phyloP scores from a whole-genome alignment of 2,888 invertebrate species.

The Orchestes rusci region DNA sequence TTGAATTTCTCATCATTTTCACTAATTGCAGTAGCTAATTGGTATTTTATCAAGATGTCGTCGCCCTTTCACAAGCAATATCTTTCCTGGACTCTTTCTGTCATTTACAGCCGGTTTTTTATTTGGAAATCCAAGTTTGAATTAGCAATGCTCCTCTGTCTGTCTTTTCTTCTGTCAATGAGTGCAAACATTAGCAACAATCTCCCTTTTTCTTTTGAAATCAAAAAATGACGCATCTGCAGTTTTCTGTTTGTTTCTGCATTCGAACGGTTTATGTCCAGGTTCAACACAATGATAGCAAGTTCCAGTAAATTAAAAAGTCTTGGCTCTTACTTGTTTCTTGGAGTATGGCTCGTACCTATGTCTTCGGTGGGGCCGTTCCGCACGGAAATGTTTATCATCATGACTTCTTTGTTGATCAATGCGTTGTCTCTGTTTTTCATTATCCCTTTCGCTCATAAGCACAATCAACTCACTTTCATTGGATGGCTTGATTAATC shows the following conservation, averaged over 20 bases:
- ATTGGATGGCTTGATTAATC: not conserved
- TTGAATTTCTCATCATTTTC: slow-evolving; percentile 5
- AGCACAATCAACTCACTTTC: slow-evolving; percentile 7
- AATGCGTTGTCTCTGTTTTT: too few relatives aligned
- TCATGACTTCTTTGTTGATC: slow-evolving; percentile 2
- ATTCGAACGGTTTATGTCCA: slow-evolving; percentile 6
- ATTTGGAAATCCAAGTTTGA: slow-evolving; percentile 15
- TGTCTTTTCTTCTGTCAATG: slow-evolving; percentile 23
- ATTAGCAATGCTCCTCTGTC: slow-evolving; percentile 19
- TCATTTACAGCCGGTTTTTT: slow-evolving; percentile 1
- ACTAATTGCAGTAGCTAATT: slow-evolving; percentile 6
- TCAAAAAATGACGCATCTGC: slow-evolving; percentile 1
- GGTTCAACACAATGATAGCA: slow-evolving; percentile 3
- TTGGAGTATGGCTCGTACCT: slow-evolving; percentile 10
- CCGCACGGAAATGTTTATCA: too few relatives aligned
- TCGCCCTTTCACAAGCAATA: slow-evolving; percentile 7
- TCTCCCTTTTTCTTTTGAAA: slow-evolving; percentile 1
- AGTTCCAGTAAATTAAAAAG: slow-evolving; percentile 1
- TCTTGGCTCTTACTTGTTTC: too few relatives aligned
- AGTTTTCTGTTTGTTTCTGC: slow-evolving; percentile 5
- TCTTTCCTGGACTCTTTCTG: too few relatives aligned
- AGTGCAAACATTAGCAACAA: too few relatives aligned
- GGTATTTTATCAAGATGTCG: slow-evolving; percentile 5
- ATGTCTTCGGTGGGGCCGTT: slow-evolving; percentile 2
- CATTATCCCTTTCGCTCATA: slow-evolving; percentile 4